Evolutionary conservation across 2,888 invertebrate species (phyloP), one percentile per base, ranked within the genome.

Genomic region (Folsomia candida): DNA sequence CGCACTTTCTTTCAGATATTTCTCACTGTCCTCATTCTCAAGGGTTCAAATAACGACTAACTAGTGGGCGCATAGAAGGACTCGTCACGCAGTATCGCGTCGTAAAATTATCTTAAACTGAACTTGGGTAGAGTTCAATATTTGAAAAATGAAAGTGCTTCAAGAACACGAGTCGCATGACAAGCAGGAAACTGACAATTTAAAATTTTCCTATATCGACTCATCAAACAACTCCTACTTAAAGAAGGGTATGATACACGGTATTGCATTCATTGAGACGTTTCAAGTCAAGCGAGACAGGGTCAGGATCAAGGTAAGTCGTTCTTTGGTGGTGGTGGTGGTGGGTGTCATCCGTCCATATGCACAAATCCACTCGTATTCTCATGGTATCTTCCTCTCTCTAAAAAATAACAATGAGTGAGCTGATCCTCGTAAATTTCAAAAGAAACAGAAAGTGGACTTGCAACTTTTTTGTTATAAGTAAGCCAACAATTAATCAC

Each of bases 361-460:
- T n/a, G n/a, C n/a, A n/a, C n/a, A n/a, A n/a, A n/a, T n/a, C n/a
- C n/a, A n/a, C n/a, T n/a, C n/a, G n/a, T n/a, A n/a, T n/a, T n/a
- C n/a, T n/a, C n/a, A n/a, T n/a, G n/a, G n/a, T n/a, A n/a, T n/a
- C n/a, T n/a, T n/a, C n/a, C n/a, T n/a, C n/a, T n/a, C n/a, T n/a
- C n/a, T n/a, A n/a, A n/a, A n/a, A n/a, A 47, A 47, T 47, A 47
- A 11, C 18, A 47, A 11, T 47, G 18, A 9, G 9, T 47, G 47
- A 9, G 18, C 9, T 11, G 47, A 18, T 11, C 47, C 9, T 47
- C 18, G 47, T 47, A 18, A 47, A 47, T 9, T 47, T 47, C 47
- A 47, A 47, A 37, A 27, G 64, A 69, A 69, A 69, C 69, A 64
- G 69, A 69, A 69, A 69, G 69, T 69, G 69, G 69, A 59, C 47